phyloP scores from a whole-genome alignment of 2,888 invertebrate genomes.

The Acholoe squamosa region DNA sequence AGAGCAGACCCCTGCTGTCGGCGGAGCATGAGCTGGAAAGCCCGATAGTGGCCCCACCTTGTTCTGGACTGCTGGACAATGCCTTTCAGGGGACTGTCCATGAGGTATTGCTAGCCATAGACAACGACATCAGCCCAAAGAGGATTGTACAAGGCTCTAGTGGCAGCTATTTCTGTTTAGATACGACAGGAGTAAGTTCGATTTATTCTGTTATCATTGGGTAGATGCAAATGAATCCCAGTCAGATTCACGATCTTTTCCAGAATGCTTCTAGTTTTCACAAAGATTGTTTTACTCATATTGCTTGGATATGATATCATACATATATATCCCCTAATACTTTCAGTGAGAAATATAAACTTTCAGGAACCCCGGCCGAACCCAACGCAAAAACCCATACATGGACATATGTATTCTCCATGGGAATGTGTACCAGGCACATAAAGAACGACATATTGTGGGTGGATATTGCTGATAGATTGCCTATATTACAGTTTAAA shows the following conservation, averaged over 20 bases:
- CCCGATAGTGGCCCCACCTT: constrained; percentile 33
- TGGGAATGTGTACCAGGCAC: no score
- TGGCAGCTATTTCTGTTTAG: constrained; percentile 99
- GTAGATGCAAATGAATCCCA: background rate
- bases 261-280: background rate
- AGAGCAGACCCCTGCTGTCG: background rate
- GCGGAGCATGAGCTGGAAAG: background rate
- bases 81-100: background rate
- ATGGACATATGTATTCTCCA: no score
- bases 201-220: background rate
- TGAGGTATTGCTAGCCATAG: constrained; percentile 88
- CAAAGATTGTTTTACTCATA: no score
- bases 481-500: no score
- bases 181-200: constrained; percentile 86
- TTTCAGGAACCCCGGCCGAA: no score
- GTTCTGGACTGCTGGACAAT: background rate
- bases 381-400: no score
- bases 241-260: background rate
- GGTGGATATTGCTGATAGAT: no score
- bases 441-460: no score
- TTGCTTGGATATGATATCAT: no score
- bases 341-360: no score
- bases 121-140: constrained; percentile 96
- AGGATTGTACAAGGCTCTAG: constrained; percentile 99
- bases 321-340: no score